Evolutionary conservation across 2,888 invertebrate genomes (phyloP), one percentile per base, ranked within the genome.

Genomic region (Drosophila picticornis): DNA sequence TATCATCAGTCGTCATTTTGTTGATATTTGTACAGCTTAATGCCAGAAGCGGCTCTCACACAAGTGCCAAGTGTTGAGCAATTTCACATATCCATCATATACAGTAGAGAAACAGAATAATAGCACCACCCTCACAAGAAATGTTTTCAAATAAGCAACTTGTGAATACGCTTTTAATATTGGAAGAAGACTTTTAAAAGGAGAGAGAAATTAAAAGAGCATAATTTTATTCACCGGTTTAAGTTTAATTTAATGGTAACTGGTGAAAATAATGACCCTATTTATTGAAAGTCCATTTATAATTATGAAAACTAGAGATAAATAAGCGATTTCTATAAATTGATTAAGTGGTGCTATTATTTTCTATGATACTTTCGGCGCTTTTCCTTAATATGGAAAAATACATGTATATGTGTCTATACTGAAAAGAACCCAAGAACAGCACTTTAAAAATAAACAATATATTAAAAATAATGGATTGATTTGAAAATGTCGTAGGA

Each of bases 1-100:
- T 78, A 73, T 67, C 70, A 71, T 78, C 78, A 78, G 64, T 72
- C 66, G 81, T 76, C 82, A 84, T 75, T 72, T 76, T 60, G 61
- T 75, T 73, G 31, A 72, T 80, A 71, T 83, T 81, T 76, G 69
- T 59, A 50, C 66, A 65, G 56, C 52, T 52, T 40, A 74, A 75
- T 52, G 71, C 61, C 64, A 71, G 51, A 40, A 62, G 52, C 43
- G 53, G 55, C 32, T 48, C 79, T 87, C 83, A 89, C 87, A 84
- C 89, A 77, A 81, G 84, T 75, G 34, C n/a, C 58, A 56, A 81
- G 64, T 70, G 69, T 66, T 80, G 72, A 55, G 76, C 38, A 74
- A 67, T 74, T 84, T 76, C 75, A 66, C 81, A 72, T 78, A 71
- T 75, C 52, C 34, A 51, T 38, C 57, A 75, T 2, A 66, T 13